A percentile compares a stretch with the other conserved stretches of the same genome.
phyloP scores from a whole-genome alignment of 1,140 invertebrate genomes.

The Condylostylus longicornis region DNA sequence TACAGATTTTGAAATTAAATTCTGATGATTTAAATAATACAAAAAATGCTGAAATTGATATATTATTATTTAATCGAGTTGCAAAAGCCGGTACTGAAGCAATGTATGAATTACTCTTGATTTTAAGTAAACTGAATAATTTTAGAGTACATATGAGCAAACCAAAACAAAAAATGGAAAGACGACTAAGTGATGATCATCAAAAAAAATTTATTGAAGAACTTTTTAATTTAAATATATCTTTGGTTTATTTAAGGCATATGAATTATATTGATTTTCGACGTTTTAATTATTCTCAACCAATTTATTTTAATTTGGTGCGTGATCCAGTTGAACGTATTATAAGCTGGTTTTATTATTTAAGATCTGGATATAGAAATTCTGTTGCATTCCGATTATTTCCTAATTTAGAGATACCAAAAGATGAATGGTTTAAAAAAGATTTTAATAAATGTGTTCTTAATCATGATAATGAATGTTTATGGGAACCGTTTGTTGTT shows the following conservation, averaged over 20 bases:
- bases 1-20: constrained; percentile 6
- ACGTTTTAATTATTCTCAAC: constrained; percentile 53
- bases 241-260: constrained; percentile 1
- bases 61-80: constrained; percentile 72
- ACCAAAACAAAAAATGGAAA: no score
- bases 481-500: constrained; percentile 53
- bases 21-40: constrained; percentile 55
- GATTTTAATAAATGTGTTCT: constrained; percentile 72
- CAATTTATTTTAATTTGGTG: constrained; percentile 73
- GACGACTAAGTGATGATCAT: no score
- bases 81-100: constrained; percentile 63
- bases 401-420: constrained; percentile 60
- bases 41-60: constrained; percentile 44
- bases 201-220: no score
- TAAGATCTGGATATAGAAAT: constrained; percentile 55
- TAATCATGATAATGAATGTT: constrained; percentile 60
- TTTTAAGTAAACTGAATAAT: constrained; percentile 40
- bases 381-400: constrained; percentile 34
- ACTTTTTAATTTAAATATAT: constrained; percentile 52
- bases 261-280: constrained; percentile 49
- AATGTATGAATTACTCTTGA: constrained; percentile 57
- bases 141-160: constrained; percentile 17
- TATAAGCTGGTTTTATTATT: constrained; percentile 69
- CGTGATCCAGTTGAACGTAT: constrained; percentile 70
- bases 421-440: constrained; percentile 70